Evolutionary conservation across 2,113 vertebrate genomes (phyloP), one percentile per base, ranked within the genome.

Genomic region (Microtus pennsylvanicus): DNA sequence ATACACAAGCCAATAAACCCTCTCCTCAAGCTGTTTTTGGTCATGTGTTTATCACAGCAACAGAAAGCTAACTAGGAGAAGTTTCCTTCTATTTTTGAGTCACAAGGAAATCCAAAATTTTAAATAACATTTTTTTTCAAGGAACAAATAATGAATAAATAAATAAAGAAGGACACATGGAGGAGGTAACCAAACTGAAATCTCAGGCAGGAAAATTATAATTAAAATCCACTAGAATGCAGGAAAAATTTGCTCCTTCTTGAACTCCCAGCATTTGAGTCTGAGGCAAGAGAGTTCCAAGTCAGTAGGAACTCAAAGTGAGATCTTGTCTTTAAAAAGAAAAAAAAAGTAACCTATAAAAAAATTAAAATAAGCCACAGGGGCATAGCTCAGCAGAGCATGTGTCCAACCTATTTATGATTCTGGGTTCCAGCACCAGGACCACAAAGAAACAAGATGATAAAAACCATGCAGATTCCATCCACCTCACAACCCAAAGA

Each of bases 91-190:
- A 52, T 72, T 95, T 85, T 50, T 82, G 74, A 78, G 42, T 47
- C 74, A 90, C 19, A 82, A 45, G 47, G 52, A 95, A 96, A 81
- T 76, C n/a, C 69, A 87, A 42, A 92, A 33, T 76, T 82, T 90
- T 74, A 10, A 83, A 45, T 26, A 30, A 52, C 12, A 52, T 26
- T 69, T 1, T 1, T 1, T 52, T 28, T 35, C n/a, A 92, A 77
- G 67, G 12, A 94, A 65, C 72, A 81, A 90, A 6, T 42, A 76
- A 95, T 10, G 47, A 0, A 30, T 45, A 65, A 45, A 65, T 14
- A 16, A 63, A 82, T 58, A 58, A 82, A 83, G 42, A 5, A 52
- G 13, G 35, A 55, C 47, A 88, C 22, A 22, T 9, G 82, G 55
- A 22, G n/a, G 22, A 47, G 33, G 55, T 14, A 72, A 63, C 61